phyloP scores from a whole-genome alignment of 2,113 vertebrate genomes.

The Marcusenius ussheri region DNA sequence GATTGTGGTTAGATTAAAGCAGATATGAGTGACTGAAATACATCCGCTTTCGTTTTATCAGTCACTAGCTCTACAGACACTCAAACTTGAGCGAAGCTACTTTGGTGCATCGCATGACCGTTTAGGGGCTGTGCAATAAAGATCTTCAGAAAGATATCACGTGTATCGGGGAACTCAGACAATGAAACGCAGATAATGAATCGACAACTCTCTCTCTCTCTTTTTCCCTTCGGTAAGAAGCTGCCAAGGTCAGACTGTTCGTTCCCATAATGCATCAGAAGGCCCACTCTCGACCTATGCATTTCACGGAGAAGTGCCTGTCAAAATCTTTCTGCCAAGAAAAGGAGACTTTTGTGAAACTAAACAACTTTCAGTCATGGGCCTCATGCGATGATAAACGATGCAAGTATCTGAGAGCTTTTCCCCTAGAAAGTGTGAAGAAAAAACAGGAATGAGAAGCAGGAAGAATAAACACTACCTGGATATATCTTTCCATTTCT shows the following conservation, averaged over 20 bases:
- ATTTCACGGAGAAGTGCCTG: constrained; percentile 23
- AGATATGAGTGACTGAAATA: neutral
- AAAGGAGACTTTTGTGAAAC: constrained; percentile 40
- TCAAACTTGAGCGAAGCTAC: neutral
- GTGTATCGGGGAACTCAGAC: neutral
- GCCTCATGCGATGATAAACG: constrained; percentile 38
- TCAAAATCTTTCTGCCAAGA: constrained; percentile 26
- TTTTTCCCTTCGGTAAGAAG: neutral
- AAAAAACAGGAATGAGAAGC: neutral
- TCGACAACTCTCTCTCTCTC: neutral
- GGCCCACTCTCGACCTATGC: constrained; percentile 15
- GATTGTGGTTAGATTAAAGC: neutral
- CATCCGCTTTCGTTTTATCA: neutral
- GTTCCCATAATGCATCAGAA: constrained; percentile 15
- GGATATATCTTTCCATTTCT: neutral
- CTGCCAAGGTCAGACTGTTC: constrained; percentile 26
- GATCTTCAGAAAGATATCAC: neutral
- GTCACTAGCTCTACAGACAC: neutral
- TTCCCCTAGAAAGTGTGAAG: constrained; percentile 8
- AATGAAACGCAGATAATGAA: constrained; percentile 9
- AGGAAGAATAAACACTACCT: neutral
- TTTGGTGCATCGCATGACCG: neutral
- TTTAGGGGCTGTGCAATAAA: neutral
- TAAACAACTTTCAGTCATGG: constrained; percentile 33
- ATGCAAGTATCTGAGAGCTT: constrained; percentile 26